Evolutionary conservation across 2,888 invertebrate species (phyloP), one percentile per base, ranked within the genome.

Genomic region (Aplocera efformata): DNA sequence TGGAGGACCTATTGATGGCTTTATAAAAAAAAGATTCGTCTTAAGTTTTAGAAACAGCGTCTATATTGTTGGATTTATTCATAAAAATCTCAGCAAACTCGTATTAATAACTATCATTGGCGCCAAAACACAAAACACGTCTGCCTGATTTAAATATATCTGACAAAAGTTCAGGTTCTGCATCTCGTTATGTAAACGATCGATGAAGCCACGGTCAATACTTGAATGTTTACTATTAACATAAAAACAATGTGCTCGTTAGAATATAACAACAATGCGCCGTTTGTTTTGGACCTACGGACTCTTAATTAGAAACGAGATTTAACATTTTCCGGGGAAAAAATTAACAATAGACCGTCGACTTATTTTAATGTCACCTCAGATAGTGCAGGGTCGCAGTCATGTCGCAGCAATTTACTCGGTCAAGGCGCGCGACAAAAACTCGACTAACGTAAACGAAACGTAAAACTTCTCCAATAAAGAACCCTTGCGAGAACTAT

Each of bases 261-360:
- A 63, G 62, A 67, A 66, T 66, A 67, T 60, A 63, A 63, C 49
- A 67, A 72, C 72, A 76, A 76, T 75, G 61, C 60, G 59, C 53
- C 52, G 59, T 61, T 56, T 53, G 58, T 58, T 57, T 60, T 50
- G 60, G 58, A 59, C 58, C 62, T 60, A 57, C 61, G 60, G 51
- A 52, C 51, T 60, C 60, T 61, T 68, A 72, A 75, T 74, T 72
- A 70, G 56, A 58, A 56, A 51, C 45, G 33, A 62, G 58, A 58
- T 56, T 63, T 59, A 60, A 58, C 61, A 63, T 62, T 69, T 74
- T 75, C 75, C 75, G 63, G 53, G 70, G 50, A 56, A 66, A 67
- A 60, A 43, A 47, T 56, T 40, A 73, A 73, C 72, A 78, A 79
- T 77, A 63, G 67, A 58, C 50, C 52, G 60, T 58, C 54, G 53